Evolutionary conservation across 2,797 vertebrate species (phyloP).

Genomic region (Myiotriccus ornatus): DNA sequence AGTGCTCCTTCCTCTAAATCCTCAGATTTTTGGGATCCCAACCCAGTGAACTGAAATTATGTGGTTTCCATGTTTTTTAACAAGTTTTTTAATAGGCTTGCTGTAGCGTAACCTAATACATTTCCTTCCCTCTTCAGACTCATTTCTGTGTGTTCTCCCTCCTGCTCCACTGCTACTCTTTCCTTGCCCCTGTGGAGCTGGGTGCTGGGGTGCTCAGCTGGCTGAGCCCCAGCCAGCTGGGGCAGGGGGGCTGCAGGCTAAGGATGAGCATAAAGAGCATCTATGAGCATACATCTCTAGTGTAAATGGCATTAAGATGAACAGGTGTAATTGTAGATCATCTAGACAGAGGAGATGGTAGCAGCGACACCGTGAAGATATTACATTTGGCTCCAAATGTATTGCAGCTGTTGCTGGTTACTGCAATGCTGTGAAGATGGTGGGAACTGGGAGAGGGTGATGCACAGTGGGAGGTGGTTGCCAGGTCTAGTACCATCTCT

Average conservation of each 20-base stretch:
- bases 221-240: neutral
- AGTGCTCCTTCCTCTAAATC: neutral
- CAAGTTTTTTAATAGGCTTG: neutral
- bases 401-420: neutral
- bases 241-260: neutral
- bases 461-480: neutral
- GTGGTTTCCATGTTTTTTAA: neutral
- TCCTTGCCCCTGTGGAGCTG: neutral
- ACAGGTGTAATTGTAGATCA: neutral
- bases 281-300: rapidly evolving
- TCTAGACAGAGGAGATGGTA: neutral
- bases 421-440: rapidly evolving
- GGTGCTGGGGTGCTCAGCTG: neutral
- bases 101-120: rapidly evolving
- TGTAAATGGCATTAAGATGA: neutral
- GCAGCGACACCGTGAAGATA: neutral
- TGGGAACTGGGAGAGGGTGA: neutral
- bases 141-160: neutral
- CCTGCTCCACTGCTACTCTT: neutral
- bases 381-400: neutral
- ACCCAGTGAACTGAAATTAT: neutral
- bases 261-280: neutral
- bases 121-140: neutral
- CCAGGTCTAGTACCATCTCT: neutral
- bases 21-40: neutral